Evolutionary conservation across 2,888 invertebrate genomes (phyloP).

Genomic region (Rutpela maculata): DNA sequence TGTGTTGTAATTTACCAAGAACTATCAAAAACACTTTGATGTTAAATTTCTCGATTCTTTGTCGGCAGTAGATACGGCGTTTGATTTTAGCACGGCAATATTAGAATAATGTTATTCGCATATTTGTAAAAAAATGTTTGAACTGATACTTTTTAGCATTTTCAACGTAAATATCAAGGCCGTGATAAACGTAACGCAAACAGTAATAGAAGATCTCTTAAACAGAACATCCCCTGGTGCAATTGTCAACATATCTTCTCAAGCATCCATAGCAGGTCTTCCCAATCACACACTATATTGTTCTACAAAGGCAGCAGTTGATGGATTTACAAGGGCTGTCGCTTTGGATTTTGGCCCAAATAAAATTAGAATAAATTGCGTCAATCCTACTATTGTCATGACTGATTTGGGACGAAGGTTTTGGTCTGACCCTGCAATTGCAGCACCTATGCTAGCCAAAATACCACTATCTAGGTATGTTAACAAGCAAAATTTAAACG

Average conservation of each 20-base stretch:
- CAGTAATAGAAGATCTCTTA: constrained; percentile 85
- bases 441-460: constrained; percentile 81
- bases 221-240: constrained; percentile 82
- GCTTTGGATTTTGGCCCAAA: constrained; percentile 89
- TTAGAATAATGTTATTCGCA: no score
- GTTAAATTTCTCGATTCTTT: no score
- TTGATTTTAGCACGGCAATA: no score
- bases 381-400: constrained; percentile 93
- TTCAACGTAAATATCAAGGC: constrained; percentile 88
- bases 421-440: constrained; percentile 86
- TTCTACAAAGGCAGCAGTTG: constrained; percentile 81
- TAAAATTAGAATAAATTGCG: constrained; percentile 89
- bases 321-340: constrained; percentile 86
- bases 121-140: no score
- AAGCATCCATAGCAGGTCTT: constrained; percentile 84
- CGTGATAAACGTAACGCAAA: constrained; percentile 84
- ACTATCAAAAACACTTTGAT: no score
- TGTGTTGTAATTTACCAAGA: no score
- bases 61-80: no score
- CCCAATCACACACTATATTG: constrained; percentile 86
- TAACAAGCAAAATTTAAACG: no score
- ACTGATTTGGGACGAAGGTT: constrained; percentile 89
- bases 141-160: constrained; percentile 48
- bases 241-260: constrained; percentile 93
- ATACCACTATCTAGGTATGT: constrained; percentile 80